Conservation (phyloP, 1,140 invertebrate genomes). For the Melipona quadrifasciata region DNA sequence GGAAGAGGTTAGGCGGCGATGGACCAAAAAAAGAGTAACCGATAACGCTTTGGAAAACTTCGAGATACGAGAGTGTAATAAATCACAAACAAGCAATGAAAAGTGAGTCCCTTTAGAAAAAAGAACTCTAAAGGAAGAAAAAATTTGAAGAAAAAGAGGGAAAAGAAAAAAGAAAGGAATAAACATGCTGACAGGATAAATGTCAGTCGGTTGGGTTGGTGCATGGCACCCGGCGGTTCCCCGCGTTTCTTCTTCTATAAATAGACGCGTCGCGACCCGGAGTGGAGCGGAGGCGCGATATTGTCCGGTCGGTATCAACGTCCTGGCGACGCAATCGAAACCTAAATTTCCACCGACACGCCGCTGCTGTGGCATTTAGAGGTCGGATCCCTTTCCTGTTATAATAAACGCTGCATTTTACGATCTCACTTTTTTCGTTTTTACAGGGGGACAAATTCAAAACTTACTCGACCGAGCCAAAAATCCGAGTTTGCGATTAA, state of each 20-base stretch:
- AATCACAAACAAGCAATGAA: not conserved
- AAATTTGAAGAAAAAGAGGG: too few species aligned
- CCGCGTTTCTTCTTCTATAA: slow-evolving; percentile 41
- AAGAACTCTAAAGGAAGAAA: not conserved
- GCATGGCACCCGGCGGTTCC: slow-evolving; percentile 2
- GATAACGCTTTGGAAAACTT: not conserved
- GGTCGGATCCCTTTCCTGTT: too few species aligned
- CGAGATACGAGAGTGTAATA: too few species aligned
- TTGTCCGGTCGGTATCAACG: slow-evolving; percentile 23
- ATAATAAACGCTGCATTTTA: too few species aligned
- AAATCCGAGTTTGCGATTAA: too few species aligned
- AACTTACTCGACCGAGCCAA: too few species aligned
- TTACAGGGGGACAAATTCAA: too few species aligned
- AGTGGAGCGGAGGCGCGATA: slow-evolving; percentile 10
- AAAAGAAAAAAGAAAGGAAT: not conserved
- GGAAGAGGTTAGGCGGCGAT: not conserved
- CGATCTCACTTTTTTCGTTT: too few species aligned
- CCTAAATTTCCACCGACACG: not conserved
- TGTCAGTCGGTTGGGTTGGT: not conserved
- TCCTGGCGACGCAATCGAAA: slow-evolving; percentile 5
- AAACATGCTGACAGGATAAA: not conserved
- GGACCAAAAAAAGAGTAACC: not conserved
- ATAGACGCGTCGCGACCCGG: slow-evolving; percentile 28
- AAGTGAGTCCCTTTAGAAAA: not conserved
- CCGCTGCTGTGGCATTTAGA: too few species aligned